Conservation (phyloP, 2,888 invertebrate genomes). For the Merodon equestris region DNA sequence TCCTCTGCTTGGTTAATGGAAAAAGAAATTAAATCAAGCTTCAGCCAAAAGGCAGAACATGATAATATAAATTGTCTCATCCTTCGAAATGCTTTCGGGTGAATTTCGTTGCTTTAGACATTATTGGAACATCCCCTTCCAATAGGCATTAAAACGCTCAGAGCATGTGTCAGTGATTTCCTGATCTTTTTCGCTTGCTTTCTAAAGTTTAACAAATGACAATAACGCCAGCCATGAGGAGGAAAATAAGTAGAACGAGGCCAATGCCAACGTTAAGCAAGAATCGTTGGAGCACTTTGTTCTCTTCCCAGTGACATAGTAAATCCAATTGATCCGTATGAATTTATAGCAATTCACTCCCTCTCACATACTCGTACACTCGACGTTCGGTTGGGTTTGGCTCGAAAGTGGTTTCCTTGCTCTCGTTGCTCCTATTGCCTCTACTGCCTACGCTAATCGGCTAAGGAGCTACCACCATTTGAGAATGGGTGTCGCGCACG, state of each 20-base stretch:
- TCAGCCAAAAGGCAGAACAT: slow-evolving; percentile 19
- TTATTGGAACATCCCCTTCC: slow-evolving; percentile 12
- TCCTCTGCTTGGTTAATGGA: too few species aligned
- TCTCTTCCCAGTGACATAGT: slow-evolving; percentile 33
- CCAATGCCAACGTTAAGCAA: slow-evolving; percentile 55
- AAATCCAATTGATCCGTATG: slow-evolving; percentile 61
- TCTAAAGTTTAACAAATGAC: background rate
- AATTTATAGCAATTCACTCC: slow-evolving; percentile 56
- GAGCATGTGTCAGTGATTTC: slow-evolving; percentile 8
- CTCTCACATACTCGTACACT: too few species aligned
- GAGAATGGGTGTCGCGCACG: background rate
- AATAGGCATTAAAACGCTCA: too few species aligned
- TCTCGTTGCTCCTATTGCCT: background rate
- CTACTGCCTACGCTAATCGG: slow-evolving; percentile 37
- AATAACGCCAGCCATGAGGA: background rate
- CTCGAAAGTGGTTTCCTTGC: slow-evolving; percentile 22
- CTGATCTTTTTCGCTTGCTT: too few species aligned
- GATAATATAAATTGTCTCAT: slow-evolving; percentile 17
- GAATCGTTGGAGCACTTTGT: slow-evolving; percentile 30
- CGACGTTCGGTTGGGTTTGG: slow-evolving; percentile 6
- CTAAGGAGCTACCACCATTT: slow-evolving; percentile 21
- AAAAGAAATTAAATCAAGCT: slow-evolving; percentile 20
- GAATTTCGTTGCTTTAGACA: slow-evolving; percentile 27
- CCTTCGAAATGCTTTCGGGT: slow-evolving; percentile 13
- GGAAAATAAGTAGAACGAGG: slow-evolving; percentile 35